These are phyloP conservation scores for Artemia franciscana DNA, from an alignment of 1,140 invertebrate species.

Conservation along the genomic window DNA sequence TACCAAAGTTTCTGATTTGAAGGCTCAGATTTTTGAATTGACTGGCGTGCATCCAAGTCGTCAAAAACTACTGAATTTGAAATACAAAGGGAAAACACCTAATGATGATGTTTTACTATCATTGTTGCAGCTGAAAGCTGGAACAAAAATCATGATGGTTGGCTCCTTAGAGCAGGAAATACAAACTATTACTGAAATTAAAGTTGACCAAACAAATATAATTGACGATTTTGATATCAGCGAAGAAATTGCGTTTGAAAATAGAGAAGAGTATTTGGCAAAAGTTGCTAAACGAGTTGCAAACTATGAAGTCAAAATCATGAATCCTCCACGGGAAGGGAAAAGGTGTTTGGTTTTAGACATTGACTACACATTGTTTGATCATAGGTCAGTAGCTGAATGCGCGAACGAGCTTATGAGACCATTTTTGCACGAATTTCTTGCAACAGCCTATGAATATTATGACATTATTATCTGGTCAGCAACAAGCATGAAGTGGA, in stretches of 20 bases:
- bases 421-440: constrained; percentile 82
- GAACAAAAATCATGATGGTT: constrained; percentile 89
- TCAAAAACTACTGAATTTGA: constrained; percentile 79
- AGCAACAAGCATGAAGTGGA: constrained; percentile 94
- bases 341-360: constrained; percentile 85
- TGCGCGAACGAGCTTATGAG: constrained; percentile 74
- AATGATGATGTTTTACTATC: constrained; percentile 43
- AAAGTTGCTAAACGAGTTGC: constrained; percentile 58
- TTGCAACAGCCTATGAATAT: constrained; percentile 66
- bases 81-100: constrained; percentile 64
- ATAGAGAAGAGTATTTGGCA: constrained; percentile 33
- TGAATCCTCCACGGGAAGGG: constrained; percentile 51
- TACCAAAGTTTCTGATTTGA: constrained; percentile 48
- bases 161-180: constrained; percentile 81
- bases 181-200: constrained; percentile 35
- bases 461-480: constrained; percentile 83
- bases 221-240: constrained; percentile 53
- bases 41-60: constrained; percentile 67
- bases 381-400: constrained; percentile 75
- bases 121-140: constrained; percentile 50
- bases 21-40: constrained; percentile 47
- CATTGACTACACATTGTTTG: constrained; percentile 91
- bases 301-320: constrained; percentile 47
- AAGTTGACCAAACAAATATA: constrained; percentile 54
- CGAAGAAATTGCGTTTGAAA: constrained; percentile 62